phyloP scores from a whole-genome alignment of 2,888 invertebrate species.

The Amphipyra berbera region DNA sequence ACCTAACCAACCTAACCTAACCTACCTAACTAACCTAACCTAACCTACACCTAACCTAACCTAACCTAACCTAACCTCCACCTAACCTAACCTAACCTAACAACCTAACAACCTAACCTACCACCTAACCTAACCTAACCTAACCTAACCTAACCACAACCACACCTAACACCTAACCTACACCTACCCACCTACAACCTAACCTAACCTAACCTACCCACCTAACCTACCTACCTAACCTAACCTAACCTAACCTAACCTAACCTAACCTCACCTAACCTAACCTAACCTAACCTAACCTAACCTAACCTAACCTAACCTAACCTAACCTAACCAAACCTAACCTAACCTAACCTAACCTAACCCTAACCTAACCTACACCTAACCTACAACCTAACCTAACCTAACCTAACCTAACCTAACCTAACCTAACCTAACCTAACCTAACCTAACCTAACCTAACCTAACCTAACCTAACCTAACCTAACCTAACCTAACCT shows the following conservation, averaged over 20 bases:
- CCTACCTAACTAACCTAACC: conserved; percentile 56
- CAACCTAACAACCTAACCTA: conserved; percentile 10
- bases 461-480: conserved; percentile 1
- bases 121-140: conserved; percentile 24
- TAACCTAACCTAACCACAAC: conserved; percentile 21
- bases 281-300: conserved; percentile 9
- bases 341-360: conserved; percentile 19
- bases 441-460: conserved; percentile 12
- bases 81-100: conserved; percentile 1
- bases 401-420: conserved; percentile 3
- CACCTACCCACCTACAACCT: conserved; percentile 27
- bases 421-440: conserved; percentile 13
- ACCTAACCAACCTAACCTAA: conserved; percentile 20
- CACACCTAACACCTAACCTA: conserved; percentile 38
- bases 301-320: conserved; percentile 1
- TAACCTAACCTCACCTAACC: background rate
- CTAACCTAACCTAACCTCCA: conserved; percentile 5
- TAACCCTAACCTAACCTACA: conserved; percentile 7
- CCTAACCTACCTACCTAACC: conserved; percentile 31
- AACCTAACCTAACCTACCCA: conserved; percentile 8
- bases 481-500: conserved; percentile 12
- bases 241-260: conserved; percentile 10
- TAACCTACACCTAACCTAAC: conserved; percentile 3
- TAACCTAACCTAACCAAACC: conserved; percentile 1
- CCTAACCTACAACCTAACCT: background rate